Evolutionary conservation across 2,888 invertebrate species (phyloP).

Genomic region (Melanotus villosus): DNA sequence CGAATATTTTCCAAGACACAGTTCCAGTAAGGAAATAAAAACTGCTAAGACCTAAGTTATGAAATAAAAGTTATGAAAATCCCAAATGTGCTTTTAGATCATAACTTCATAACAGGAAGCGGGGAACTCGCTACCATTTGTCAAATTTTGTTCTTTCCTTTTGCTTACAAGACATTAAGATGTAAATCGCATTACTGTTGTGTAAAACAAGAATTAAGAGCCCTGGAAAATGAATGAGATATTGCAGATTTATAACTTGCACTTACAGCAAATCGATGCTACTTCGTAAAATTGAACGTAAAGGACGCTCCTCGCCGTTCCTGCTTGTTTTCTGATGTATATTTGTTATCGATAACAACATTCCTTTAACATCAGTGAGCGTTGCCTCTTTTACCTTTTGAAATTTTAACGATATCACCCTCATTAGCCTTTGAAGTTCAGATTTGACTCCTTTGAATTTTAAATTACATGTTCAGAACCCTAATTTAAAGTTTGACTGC

Average conservation of each 20-base stretch:
- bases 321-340: neutral
- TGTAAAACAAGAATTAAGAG: slow-evolving; percentile 26
- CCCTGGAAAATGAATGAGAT: slow-evolving; percentile 18
- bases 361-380: neutral
- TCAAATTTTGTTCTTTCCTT: slow-evolving; percentile 48
- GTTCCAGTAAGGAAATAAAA: slow-evolving; percentile 49
- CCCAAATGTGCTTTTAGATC: slow-evolving; percentile 51
- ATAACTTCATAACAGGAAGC: slow-evolving; percentile 50
- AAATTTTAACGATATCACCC: slow-evolving; percentile 24
- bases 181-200: slow-evolving; percentile 31
- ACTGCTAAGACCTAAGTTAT: slow-evolving; percentile 46
- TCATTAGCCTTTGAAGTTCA: slow-evolving; percentile 28
- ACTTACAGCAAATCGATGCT: neutral
- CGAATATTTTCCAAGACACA: slow-evolving; percentile 29
- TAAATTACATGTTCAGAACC: slow-evolving; percentile 10
- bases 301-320: neutral
- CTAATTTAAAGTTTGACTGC: slow-evolving; percentile 22
- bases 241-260: slow-evolving; percentile 4
- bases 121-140: slow-evolving; percentile 50
- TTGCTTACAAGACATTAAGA: slow-evolving; percentile 36
- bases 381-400: neutral
- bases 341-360: slow-evolving; percentile 8
- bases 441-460: slow-evolving; percentile 29
- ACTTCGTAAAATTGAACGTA: slow-evolving; percentile 1
- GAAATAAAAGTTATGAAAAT: slow-evolving; percentile 49